Base-by-base conservation (phyloP, 2,113 vertebrate genomes). In the Poeciliopsis turrubarensis region DNA sequence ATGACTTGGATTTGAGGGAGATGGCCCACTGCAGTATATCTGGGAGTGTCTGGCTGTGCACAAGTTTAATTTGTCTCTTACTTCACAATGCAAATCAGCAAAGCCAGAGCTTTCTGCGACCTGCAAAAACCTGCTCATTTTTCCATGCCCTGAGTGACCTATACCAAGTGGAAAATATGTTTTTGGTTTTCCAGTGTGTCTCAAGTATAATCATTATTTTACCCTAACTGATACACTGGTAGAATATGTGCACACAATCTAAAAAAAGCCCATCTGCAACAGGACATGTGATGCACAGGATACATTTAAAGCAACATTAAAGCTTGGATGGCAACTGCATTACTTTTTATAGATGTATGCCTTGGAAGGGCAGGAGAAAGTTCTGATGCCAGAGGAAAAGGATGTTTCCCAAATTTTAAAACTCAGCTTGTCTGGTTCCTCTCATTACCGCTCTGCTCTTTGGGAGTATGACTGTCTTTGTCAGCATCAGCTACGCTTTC, bases 71-170 rank as follows among this genome's bases (percentile, higher is more conserved):
- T 60, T 57, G 66, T 22, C 30, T 29, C 66, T 65, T 57, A 57
- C 37, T 57, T 69, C 19, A 69, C 51, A 67, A 34, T 17, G 32
- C 51, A 41, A 41, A 44, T 31, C 30, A 15, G 60, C 65, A 39
- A 67, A 29, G 25, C 68, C 19, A 54, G 30, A 65, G 80, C 60
- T 65, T 81, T 81, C 26, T 75, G 74, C 77, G 54, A 27, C 61
- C 13, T 17, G 76, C 25, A 54, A 37, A 70, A 73, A 37, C 19
- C 12, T 60, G 26, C 41, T 4, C 4, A 14, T 72, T 1, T 22
- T 0, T 71, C 71, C 41, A 19, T 78, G 29, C 61, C 34, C 37
- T n/a, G 4, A 64, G 22, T 70, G 66, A 78, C 75, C 57, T 60
- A 66, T 39, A 54, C 11, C 69, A 64, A 80, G n/a, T 22, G 8